phyloP scores from a whole-genome alignment of 2,113 vertebrate species.

The Tachysurus fulvidraco region DNA sequence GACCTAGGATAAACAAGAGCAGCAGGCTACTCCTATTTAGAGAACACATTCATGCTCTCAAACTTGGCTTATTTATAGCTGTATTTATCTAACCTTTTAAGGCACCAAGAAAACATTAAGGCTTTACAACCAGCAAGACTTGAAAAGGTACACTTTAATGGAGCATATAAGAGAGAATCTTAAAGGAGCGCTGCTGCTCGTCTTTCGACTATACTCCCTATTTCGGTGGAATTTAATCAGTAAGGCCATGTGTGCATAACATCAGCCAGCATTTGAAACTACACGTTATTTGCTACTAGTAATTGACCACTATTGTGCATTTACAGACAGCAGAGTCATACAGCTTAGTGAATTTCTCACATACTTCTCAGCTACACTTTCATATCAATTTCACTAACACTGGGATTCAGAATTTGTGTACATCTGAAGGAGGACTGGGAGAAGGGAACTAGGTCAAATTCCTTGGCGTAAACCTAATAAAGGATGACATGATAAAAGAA shows the following conservation, averaged over 20 bases:
- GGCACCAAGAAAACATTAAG: neutral
- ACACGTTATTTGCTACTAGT: slow-evolving; percentile 28
- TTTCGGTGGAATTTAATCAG: slow-evolving; percentile 42
- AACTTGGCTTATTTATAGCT: neutral
- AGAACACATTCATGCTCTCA: neutral
- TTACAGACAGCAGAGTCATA: neutral
- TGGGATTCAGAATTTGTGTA: neutral
- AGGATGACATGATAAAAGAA: neutral
- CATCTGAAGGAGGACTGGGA: slow-evolving; percentile 14
- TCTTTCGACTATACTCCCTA: neutral
- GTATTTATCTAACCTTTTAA: neutral
- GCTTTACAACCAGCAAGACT: neutral
- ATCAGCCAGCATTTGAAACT: slow-evolving; percentile 41
- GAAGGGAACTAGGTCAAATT: slow-evolving; percentile 38
- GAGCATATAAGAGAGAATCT: neutral
- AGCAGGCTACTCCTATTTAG: neutral
- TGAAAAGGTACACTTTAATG: neutral
- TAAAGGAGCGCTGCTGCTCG: slow-evolving; percentile 6
- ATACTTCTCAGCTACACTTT: slow-evolving; percentile 21
- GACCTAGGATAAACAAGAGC: neutral
- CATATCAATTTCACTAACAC: slow-evolving; percentile 15
- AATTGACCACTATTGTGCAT: neutral
- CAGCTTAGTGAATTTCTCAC: slow-evolving; percentile 34
- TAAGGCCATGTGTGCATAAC: slow-evolving; percentile 36
- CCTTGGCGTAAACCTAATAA: slow-evolving; percentile 3